Evolutionary conservation across 2,797 vertebrate species (phyloP), one percentile per base, ranked within the genome.

Genomic region (Acomys russatus): DNA sequence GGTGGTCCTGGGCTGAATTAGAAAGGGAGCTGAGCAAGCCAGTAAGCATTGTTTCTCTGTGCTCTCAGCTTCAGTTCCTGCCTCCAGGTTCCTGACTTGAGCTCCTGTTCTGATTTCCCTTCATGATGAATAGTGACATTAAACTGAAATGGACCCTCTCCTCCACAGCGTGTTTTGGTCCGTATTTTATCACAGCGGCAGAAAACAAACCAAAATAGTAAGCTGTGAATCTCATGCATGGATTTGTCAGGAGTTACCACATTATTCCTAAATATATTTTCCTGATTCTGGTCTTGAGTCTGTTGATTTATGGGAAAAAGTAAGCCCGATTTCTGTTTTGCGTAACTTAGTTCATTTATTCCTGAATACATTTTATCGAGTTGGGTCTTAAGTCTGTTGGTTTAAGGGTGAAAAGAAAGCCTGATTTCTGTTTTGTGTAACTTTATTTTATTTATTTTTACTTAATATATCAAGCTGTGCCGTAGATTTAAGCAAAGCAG

Each of bases 401-500:
- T 82, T 90, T 63, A 70, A 25, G 44, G 14, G 14, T 5, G 30
- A 18, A 18, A 33, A 44, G 7, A 88, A 78, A 71, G 1, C 10
- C 17, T 73, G 44, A 22, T 77, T 87, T 96, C 76, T 94, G 22
- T 79, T 93, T 91, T 59, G 56, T 56, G 38, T 76, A 64, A 64
- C 25, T 93, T 90, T 33, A 66, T 61, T 91, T 54, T 63, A 28
- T 25, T 91, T 18, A 51, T 68, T 96, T 94, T 88, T 71, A 64
- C 22, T 87, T 91, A 23, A 23, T 68, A 64, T 44, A 28, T 88
- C 66, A 49, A 54, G 28, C 25, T 33, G 2, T 51, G n/a, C 17
- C 91, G 8, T 11, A 92, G 84, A 83, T n/a, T 88, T 85, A 85
- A 95, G 70, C 61, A 38, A 63, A 96, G 23, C 56, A 80, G 71